Evolutionary conservation across 2,113 vertebrate species (phyloP), one percentile per base, ranked within the genome.

Genomic region (Vidua chalybeata): DNA sequence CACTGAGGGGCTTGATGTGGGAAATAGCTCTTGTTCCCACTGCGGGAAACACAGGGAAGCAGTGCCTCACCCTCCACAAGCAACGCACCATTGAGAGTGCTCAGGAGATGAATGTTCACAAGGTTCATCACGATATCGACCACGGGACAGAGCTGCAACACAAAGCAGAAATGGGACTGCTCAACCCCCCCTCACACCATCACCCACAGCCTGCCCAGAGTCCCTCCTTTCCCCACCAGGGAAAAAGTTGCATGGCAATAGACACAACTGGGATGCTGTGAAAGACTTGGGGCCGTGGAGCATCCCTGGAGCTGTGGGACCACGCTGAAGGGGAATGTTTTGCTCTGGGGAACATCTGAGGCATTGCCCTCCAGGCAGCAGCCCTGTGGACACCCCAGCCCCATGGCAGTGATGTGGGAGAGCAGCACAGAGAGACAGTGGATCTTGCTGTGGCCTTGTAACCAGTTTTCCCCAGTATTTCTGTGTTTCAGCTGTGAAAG

Each of bases 361-460:
- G 62, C 58, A 28, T 31, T 0, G 0, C 22, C 49, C 54, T 0
- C 2, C 17, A 1, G 0, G 63, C 69, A 46, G 28, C 51, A 49
- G 45, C 69, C 48, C 28, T 4, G 11, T 20, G 54, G 55, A 45
- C 27, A 28, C 3, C 52, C 19, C 51, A 33, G 43, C 18, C 8
- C 13, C 46, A 14, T 1, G 11, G 8, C 30, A 24, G 76, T 1
- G 30, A 13, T 2, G 5, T 3, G 55, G 41, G 67, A 79, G 22
- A 46, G 48, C 35, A 55, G 15, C 27, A 15, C 18, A 14, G 51
- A 26, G 13, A 19, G 26, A 8, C 0, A 1, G 20, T 1, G 16
- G 33, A 8, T 64, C 62, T 64, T 15, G 37, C 81, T 64, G 54
- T 21, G 46, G 26, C 48, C 67, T 33, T 1, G 0, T 10, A 16